A percentile compares a stretch with the other conserved stretches of the same genome.
Conservation (phyloP, 2,113 vertebrate genomes). For the Acanthochromis polyacanthus region DNA sequence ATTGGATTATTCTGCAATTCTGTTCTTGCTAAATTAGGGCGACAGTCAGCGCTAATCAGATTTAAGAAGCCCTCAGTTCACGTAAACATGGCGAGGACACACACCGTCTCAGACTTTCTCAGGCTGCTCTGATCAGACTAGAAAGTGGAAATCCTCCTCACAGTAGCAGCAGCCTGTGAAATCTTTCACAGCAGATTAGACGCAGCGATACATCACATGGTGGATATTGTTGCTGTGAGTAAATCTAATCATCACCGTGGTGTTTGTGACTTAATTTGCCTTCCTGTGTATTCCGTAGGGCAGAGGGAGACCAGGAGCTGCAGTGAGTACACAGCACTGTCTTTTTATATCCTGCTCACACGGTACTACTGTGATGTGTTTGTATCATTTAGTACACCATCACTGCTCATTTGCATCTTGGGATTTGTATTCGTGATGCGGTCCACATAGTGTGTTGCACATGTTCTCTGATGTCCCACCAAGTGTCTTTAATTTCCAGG, state of each 20-base stretch:
- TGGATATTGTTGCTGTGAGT: conserved; percentile 38
- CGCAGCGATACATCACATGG: not conserved
- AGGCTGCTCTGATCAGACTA: not conserved
- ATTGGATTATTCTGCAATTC: not conserved
- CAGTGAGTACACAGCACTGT: conserved; percentile 86
- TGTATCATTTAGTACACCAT: not conserved
- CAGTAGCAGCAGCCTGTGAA: conserved; percentile 10
- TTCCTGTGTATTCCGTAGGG: conserved; percentile 87
- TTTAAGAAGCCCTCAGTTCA: too few relatives aligned
- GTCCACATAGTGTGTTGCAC: conserved; percentile 16
- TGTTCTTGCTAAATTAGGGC: not conserved
- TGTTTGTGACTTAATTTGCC: conserved; percentile 73
- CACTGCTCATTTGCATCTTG: not conserved
- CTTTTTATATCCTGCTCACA: not conserved
- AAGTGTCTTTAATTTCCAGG: conserved; percentile 81
- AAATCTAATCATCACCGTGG: conserved; percentile 21
- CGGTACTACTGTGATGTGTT: not conserved
- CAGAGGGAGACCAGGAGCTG: conserved; percentile 93
- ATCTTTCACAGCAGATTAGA: conserved; percentile 13
- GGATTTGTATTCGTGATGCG: conserved; percentile 34
- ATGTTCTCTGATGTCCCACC: conserved; percentile 35
- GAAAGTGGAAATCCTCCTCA: not conserved
- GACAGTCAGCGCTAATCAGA: not conserved
- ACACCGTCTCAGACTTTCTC: too few relatives aligned
- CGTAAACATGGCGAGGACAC: too few relatives aligned